Conservation (phyloP, 2,113 vertebrate genomes). For the Halichoeres trimaculatus region DNA sequence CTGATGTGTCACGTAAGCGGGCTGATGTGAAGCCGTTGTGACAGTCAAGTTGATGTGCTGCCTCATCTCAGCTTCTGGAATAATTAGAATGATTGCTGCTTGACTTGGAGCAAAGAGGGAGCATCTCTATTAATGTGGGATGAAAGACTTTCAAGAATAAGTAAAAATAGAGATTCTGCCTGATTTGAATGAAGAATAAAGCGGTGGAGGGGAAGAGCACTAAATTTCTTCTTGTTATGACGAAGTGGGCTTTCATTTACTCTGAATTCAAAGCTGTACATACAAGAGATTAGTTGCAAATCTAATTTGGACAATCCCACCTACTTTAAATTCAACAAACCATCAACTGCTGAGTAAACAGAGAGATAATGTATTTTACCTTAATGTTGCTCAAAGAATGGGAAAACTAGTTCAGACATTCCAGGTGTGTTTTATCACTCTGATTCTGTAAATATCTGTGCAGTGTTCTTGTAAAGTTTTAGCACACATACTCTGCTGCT, state of each 20-base stretch:
- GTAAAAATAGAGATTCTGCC: constrained; percentile 3
- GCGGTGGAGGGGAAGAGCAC: not conserved
- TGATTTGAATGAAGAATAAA: not conserved
- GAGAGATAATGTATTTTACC: not conserved
- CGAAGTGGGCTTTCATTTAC: not conserved
- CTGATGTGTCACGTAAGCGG: constrained; percentile 31
- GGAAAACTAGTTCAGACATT: not conserved
- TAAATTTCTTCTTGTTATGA: no score
- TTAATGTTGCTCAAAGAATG: no score
- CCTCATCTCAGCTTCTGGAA: constrained; percentile 24
- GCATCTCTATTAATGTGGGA: not conserved
- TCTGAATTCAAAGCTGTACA: not conserved
- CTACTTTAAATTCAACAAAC: no score
- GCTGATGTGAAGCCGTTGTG: constrained; percentile 50
- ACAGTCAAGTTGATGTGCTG: constrained; percentile 25
- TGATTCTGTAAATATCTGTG: not conserved
- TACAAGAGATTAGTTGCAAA: not conserved
- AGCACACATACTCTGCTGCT: not conserved
- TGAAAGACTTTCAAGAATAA: not conserved
- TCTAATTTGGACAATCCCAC: no score
- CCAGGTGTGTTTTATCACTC: not conserved
- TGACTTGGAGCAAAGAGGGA: not conserved
- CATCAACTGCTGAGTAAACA: not conserved
- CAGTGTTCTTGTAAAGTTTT: constrained; percentile 3
- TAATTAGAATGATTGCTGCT: constrained; percentile 50